phyloP scores from a whole-genome alignment of 2,797 vertebrate genomes.

The Hippocampus kuda region DNA sequence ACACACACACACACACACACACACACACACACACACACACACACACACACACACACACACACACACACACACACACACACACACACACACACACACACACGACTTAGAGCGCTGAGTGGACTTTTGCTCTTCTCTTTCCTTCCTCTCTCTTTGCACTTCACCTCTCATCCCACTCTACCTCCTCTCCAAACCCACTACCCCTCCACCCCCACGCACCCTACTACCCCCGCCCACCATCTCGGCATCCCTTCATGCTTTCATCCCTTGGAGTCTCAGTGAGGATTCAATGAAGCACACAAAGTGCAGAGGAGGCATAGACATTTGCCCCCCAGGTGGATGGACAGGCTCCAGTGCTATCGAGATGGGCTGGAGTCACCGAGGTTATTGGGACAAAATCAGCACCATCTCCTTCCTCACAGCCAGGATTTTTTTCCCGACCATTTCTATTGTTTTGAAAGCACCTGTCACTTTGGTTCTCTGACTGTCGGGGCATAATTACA shows the following conservation, averaged over 20 bases:
- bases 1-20: slow-evolving; percentile 1
- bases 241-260: slow-evolving; percentile 38
- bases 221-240: slow-evolving; percentile 19
- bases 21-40: neutral
- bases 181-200: slow-evolving; percentile 42
- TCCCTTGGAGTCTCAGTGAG: slow-evolving; percentile 43
- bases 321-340: slow-evolving; percentile 41
- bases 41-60: too few relatives aligned
- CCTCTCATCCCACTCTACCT: slow-evolving; percentile 52
- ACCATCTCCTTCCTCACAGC: slow-evolving; percentile 19
- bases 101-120: slow-evolving; percentile 36
- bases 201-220: slow-evolving; percentile 18
- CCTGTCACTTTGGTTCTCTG: slow-evolving; percentile 40
- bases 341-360: slow-evolving; percentile 12
- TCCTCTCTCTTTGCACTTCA: slow-evolving; percentile 44
- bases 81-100: too few relatives aligned
- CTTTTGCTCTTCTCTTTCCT: slow-evolving; percentile 36
- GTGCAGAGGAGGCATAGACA: slow-evolving; percentile 35
- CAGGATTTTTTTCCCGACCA: neutral
- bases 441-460: slow-evolving; percentile 27
- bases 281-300: slow-evolving; percentile 49
- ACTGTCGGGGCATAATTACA: slow-evolving; percentile 39
- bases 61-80: slow-evolving; percentile 6
- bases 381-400: slow-evolving; percentile 22
- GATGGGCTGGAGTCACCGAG: slow-evolving; percentile 21